A percentile compares a stretch with the other conserved stretches of the same genome.
These are phyloP conservation scores for Bactericera cockerelli DNA, from an alignment of 1,140 invertebrate species.

Conservation along the genomic window DNA sequence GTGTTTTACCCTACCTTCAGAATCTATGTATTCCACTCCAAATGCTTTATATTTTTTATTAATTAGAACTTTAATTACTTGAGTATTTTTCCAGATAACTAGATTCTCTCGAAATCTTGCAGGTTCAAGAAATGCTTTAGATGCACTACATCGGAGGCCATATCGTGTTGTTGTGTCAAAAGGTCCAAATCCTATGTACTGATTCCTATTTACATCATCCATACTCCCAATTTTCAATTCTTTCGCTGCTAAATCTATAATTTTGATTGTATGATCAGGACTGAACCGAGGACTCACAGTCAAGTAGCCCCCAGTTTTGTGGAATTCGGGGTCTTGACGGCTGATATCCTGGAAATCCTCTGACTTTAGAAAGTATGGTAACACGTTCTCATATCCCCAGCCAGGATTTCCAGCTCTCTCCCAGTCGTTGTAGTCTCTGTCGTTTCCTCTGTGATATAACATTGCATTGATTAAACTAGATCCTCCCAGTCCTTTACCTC, in stretches of 20 bases:
- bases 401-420: constrained; percentile 38
- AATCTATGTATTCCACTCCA: constrained; percentile 43
- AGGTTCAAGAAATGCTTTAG: constrained; percentile 39
- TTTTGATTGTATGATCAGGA: neutral
- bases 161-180: constrained; percentile 28
- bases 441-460: constrained; percentile 58
- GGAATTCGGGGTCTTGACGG: constrained; percentile 36
- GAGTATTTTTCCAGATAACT: constrained; percentile 35
- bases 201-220: constrained; percentile 5
- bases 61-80: constrained; percentile 51
- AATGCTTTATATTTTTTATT: constrained; percentile 43
- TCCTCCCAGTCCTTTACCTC: constrained; percentile 49
- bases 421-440: constrained; percentile 47
- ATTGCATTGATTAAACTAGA: constrained; percentile 53
- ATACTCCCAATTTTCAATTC: neutral
- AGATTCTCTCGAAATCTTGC: constrained; percentile 36
- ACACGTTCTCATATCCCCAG: constrained; percentile 44
- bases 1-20: constrained; percentile 26
- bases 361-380: constrained; percentile 36
- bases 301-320: constrained; percentile 10
- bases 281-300: constrained; percentile 10
- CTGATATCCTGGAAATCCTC: constrained; percentile 33
- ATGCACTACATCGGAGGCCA: constrained; percentile 37
- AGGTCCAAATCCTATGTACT: constrained; percentile 35
- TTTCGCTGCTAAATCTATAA: neutral